phyloP scores from a whole-genome alignment of 1,140 invertebrate genomes.

The Aethina tumida region DNA sequence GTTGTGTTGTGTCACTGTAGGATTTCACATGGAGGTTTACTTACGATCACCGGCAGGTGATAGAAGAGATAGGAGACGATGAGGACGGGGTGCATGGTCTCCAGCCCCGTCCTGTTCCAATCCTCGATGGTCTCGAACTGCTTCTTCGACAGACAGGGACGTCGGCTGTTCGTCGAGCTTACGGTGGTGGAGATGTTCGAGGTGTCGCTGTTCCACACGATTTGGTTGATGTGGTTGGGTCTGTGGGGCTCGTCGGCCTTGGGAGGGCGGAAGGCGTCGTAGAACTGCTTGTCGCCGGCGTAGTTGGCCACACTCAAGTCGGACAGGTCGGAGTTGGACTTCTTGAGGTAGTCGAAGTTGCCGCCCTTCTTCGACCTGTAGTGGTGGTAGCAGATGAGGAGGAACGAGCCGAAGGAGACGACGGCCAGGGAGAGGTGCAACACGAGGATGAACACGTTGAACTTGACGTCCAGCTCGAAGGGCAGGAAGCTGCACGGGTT shows the following conservation, averaged over 20 bases:
- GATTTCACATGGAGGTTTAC: no score
- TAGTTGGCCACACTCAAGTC: constrained; percentile 26
- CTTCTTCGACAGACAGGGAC: constrained; percentile 28
- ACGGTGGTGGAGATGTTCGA: constrained; percentile 36
- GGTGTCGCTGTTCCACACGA: constrained; percentile 27
- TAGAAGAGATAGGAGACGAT: constrained; percentile 43
- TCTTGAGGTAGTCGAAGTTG: constrained; percentile 30
- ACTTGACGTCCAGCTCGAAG: constrained; percentile 38
- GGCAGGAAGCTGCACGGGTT: constrained; percentile 38
- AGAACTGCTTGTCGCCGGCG: constrained; percentile 24
- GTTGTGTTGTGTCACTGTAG: no score
- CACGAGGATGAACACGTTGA: constrained; percentile 41
- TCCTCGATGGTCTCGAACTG: constrained; percentile 18
- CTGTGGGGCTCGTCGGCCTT: constrained; percentile 29
- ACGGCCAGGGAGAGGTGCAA: constrained; percentile 38
- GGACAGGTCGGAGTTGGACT: constrained; percentile 30
- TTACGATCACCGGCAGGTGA: constrained; percentile 47
- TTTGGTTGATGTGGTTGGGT: constrained; percentile 12
- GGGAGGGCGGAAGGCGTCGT: no score
- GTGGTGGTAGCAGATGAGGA: constrained; percentile 27
- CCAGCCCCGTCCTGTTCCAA: constrained; percentile 36
- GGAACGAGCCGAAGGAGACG: constrained; percentile 30
- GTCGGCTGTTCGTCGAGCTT: constrained; percentile 37
- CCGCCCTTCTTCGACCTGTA: constrained; percentile 21
- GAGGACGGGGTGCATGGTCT: constrained; percentile 39